These are phyloP conservation scores for Drymodes brunneopygia DNA, from an alignment of 2,113 vertebrate species.

Conservation along the genomic window DNA sequence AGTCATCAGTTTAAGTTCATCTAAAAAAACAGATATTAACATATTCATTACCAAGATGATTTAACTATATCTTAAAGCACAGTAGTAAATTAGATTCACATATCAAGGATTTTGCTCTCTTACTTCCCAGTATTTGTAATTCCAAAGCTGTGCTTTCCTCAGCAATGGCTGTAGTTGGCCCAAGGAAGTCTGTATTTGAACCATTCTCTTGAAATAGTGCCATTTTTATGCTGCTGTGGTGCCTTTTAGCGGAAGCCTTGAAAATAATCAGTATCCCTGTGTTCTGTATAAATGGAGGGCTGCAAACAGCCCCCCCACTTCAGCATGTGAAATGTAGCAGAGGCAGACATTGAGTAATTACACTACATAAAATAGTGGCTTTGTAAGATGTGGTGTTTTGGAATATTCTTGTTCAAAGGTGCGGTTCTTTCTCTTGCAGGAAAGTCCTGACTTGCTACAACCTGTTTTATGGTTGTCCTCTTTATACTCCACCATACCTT, in stretches of 20 bases:
- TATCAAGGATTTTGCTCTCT: background rate
- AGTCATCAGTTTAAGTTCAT: background rate
- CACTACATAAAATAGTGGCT: accelerated
- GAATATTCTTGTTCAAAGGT: background rate
- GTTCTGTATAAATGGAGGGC: background rate
- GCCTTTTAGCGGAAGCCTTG: background rate
- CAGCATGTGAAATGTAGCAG: background rate
- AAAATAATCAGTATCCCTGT: background rate
- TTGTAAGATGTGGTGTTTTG: background rate
- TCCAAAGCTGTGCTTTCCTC: background rate
- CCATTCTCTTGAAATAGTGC: background rate
- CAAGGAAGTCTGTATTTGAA: background rate
- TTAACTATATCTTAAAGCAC: background rate
- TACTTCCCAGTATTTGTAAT: background rate
- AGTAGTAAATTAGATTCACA: background rate
- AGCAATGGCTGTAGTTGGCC: background rate
- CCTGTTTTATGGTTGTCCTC: background rate
- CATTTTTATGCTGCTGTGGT: background rate
- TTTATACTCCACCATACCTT: background rate
- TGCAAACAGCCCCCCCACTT: background rate
- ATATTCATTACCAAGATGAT: background rate
- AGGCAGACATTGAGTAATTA: background rate
- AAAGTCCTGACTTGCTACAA: background rate
- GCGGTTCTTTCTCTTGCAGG: background rate
- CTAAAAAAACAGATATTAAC: background rate